Evolutionary conservation across 2,797 vertebrate species (phyloP).

Genomic region (Sebastes vulpes): DNA sequence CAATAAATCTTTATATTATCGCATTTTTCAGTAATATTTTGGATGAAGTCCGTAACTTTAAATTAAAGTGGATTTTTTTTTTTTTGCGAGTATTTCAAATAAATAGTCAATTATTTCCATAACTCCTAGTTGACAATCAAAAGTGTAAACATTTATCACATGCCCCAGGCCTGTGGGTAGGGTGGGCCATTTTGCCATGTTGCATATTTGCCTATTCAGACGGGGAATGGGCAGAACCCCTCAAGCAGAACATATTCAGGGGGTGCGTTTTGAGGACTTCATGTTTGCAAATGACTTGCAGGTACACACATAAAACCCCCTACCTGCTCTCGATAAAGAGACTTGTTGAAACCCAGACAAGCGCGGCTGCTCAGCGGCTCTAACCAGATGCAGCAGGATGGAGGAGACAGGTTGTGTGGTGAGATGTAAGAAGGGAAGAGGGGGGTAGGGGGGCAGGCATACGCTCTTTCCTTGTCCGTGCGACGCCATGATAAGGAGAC

Average conservation of each 20-base stretch:
- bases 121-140: conserved; percentile 77
- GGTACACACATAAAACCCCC: conserved; percentile 84
- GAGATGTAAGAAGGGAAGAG: conserved; percentile 59
- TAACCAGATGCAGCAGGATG: conserved; percentile 76
- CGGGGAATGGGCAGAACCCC: conserved; percentile 85
- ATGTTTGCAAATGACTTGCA: conserved; percentile 90
- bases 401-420: conserved; percentile 72
- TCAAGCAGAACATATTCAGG: conserved; percentile 89
- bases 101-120: conserved; percentile 73
- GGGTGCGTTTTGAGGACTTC: conserved; percentile 85
- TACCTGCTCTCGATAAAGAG: conserved; percentile 85
- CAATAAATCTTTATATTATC: conserved; percentile 46
- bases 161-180: conserved; percentile 76
- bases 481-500: conserved; percentile 88
- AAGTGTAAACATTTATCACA: conserved; percentile 86
- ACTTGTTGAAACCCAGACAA: conserved; percentile 89
- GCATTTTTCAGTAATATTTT: conserved; percentile 54
- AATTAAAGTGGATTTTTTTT: conserved; percentile 68
- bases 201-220: conserved; percentile 86
- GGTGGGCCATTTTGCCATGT: conserved; percentile 82
- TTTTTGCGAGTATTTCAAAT: conserved; percentile 57
- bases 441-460: conserved; percentile 42
- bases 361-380: conserved; percentile 76
- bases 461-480: conserved; percentile 82
- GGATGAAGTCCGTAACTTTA: conserved; percentile 67